Percentiles rank a stretch among this genome's conserved stretches.
Conservation (phyloP, 2,113 vertebrate species). For the Alethe castanea region DNA sequence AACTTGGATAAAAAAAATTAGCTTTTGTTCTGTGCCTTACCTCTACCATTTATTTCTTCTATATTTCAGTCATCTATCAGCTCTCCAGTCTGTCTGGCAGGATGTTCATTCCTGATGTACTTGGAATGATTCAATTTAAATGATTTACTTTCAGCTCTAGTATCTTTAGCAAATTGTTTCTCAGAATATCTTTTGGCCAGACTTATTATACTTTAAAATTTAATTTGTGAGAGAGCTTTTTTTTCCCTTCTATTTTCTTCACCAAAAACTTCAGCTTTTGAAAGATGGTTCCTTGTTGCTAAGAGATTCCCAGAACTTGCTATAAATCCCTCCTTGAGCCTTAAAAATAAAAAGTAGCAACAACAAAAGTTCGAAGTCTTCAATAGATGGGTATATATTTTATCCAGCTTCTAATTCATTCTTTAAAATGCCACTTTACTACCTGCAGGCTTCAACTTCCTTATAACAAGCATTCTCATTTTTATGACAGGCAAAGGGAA, state of each 20-base stretch:
- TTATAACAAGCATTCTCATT: background rate
- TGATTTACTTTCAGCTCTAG: background rate
- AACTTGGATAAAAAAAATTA: background rate
- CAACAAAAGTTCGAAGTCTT: background rate
- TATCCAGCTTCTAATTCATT: background rate
- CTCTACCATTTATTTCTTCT: background rate
- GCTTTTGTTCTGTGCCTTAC: background rate
- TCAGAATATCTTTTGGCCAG: slow-evolving; percentile 26
- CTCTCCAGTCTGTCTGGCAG: slow-evolving; percentile 14
- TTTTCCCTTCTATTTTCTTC: background rate
- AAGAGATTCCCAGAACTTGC: background rate
- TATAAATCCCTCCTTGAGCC: background rate
- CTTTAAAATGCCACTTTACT: background rate
- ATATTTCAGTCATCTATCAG: background rate
- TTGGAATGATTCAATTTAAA: slow-evolving; percentile 17
- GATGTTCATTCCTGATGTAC: background rate
- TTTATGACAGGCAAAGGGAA: background rate
- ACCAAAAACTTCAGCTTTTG: background rate
- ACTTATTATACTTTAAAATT: slow-evolving; percentile 57
- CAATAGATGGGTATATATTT: background rate
- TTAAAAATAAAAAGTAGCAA: background rate
- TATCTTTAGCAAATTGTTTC: slow-evolving; percentile 42
- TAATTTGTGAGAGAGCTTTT: background rate
- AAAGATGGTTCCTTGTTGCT: background rate
- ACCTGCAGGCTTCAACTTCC: background rate